Conservation (phyloP, 1,140 invertebrate species). For the Ips nitidus region DNA sequence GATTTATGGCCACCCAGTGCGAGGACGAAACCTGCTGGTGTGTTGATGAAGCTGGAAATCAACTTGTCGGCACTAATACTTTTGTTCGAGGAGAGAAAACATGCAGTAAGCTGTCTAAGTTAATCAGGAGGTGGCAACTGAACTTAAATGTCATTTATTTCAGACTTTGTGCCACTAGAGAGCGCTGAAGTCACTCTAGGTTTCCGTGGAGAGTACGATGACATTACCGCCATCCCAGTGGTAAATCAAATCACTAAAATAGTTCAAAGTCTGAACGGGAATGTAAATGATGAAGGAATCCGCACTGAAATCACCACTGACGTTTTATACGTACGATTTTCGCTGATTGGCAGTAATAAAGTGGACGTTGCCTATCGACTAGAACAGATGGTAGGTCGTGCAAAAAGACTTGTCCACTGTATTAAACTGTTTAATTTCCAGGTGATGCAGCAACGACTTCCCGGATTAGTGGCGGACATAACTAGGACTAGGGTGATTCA, state of each 20-base stretch:
- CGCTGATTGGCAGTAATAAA: slow-evolving; percentile 64
- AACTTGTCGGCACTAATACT: slow-evolving; percentile 63
- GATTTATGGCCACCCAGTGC: slow-evolving; percentile 75
- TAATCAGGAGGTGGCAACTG: not conserved
- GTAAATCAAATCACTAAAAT: slow-evolving; percentile 58
- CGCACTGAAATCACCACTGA: slow-evolving; percentile 59
- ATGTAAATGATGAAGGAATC: slow-evolving; percentile 58
- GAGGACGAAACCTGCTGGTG: slow-evolving; percentile 78
- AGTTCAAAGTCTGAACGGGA: slow-evolving; percentile 58
- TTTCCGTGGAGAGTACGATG: slow-evolving; percentile 60
- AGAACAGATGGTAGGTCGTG: slow-evolving; percentile 60
- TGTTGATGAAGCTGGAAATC: slow-evolving; percentile 82
- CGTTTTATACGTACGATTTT: slow-evolving; percentile 60
- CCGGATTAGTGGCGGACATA: slow-evolving; percentile 64
- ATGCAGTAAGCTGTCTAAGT: slow-evolving; percentile 58
- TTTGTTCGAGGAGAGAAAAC: slow-evolving; percentile 64
- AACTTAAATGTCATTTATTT: slow-evolving; percentile 17
- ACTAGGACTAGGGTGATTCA: slow-evolving; percentile 64
- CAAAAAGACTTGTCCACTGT: not conserved
- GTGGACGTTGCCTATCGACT: slow-evolving; percentile 66
- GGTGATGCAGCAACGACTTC: slow-evolving; percentile 61
- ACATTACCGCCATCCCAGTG: slow-evolving; percentile 51
- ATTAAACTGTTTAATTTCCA: slow-evolving; percentile 34
- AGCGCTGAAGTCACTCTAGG: slow-evolving; percentile 63
- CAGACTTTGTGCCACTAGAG: slow-evolving; percentile 62